Conservation (phyloP, 2,888 invertebrate species). For the Chrysodeixis includens region DNA sequence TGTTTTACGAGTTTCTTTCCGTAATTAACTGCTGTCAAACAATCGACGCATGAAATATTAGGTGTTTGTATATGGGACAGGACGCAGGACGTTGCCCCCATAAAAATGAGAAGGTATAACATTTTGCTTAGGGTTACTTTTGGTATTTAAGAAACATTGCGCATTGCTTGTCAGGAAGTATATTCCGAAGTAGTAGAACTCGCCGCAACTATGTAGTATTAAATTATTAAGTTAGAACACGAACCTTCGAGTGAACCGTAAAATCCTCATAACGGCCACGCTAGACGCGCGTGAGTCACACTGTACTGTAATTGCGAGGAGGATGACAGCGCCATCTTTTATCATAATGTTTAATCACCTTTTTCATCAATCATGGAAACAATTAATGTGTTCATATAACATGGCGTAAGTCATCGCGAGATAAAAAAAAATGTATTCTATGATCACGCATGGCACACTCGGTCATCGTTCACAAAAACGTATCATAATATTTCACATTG, state of each 20-base stretch:
- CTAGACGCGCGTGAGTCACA: neutral
- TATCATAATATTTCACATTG: slow-evolving; percentile 43
- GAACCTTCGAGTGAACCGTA: neutral
- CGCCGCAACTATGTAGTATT: neutral
- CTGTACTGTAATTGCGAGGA: neutral
- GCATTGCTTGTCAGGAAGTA: neutral
- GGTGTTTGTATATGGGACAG: slow-evolving; percentile 11
- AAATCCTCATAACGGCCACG: neutral
- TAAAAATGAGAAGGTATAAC: neutral
- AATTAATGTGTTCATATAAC: neutral
- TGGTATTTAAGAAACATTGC: neutral
- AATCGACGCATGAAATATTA: neutral
- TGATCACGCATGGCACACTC: neutral
- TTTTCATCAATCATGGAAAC: slow-evolving; percentile 1
- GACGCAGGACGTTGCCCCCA: slow-evolving; percentile 7
- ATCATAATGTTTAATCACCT: slow-evolving; percentile 6
- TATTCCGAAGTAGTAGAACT: neutral
- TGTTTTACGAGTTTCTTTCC: slow-evolving; percentile 9
- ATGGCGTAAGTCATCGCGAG: neutral
- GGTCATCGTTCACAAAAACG: slow-evolving; percentile 24
- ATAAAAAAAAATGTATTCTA: neutral
- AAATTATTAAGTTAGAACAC: neutral
- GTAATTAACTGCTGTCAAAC: slow-evolving; percentile 23
- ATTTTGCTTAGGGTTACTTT: neutral
- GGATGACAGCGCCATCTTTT: neutral